Evolutionary conservation across 2,888 invertebrate genomes (phyloP).

Genomic region (Machimus atricapillus): DNA sequence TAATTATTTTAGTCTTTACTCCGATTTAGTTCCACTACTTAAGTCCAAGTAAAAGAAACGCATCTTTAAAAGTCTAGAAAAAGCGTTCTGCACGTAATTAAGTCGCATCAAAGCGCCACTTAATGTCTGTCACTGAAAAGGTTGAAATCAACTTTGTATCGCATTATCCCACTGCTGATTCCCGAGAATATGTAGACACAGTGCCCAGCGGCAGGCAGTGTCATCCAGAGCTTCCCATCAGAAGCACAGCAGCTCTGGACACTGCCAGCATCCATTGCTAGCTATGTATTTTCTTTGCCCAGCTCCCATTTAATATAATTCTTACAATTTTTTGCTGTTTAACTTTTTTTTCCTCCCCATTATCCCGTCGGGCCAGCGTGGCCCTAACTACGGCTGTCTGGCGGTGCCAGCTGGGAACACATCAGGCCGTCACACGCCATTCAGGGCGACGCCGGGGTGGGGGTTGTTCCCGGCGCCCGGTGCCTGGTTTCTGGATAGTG

Average conservation of each 20-base stretch:
- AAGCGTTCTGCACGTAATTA: not conserved
- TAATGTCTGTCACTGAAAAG: not conserved
- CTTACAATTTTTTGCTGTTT: slow-evolving; percentile 9
- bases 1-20: too few species aligned
- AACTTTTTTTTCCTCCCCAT: not conserved
- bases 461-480: not conserved
- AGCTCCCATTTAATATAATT: slow-evolving; percentile 2
- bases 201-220: not conserved
- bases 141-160: not conserved
- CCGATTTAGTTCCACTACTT: too few species aligned
- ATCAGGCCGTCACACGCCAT: not conserved
- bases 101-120: not conserved
- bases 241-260: not conserved
- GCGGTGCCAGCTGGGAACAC: not conserved
- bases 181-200: not conserved
- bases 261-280: not conserved
- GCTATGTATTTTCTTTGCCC: not conserved
- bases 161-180: not conserved
- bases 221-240: not conserved
- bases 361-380: not conserved
- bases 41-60: not conserved
- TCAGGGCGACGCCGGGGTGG: not conserved
- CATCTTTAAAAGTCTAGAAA: not conserved
- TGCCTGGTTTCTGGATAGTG: not conserved
- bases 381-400: not conserved